Evolutionary conservation across 2,797 vertebrate species (phyloP), one percentile per base, ranked within the genome.

Genomic region (Momotus momota): DNA sequence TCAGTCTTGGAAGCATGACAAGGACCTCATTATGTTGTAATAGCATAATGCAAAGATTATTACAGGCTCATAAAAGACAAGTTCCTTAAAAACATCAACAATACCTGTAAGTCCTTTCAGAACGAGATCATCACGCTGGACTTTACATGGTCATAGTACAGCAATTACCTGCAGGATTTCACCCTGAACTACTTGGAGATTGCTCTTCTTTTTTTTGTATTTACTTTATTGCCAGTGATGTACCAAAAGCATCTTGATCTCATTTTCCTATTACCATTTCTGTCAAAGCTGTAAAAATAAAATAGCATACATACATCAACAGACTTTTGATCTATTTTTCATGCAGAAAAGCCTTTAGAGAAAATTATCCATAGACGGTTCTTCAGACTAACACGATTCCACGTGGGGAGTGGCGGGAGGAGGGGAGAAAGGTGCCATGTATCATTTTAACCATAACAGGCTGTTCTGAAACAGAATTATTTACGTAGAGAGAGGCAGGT

Each of bases 311-410:
- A 85, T 51, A 91, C 86, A 74, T 88, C 52, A 43, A 57, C 48
- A n/a, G 81, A 83, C 73, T 91, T 96, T 31, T 94, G 51, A 96
- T 96, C 71, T 90, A 78, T 94, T 93, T 95, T 93, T 93, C 84
- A 92, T 54, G 86, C 61, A 91, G 49, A 88, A 88, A 84, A 71
- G 55, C 52, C 83, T 88, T 87, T 23, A 45, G 84, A 95, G 86
- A 71, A 71, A 87, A 91, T 27, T 16, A 80, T n/a, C 69, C 13
- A 1, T 18, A 61, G 84, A 13, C 3, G 0, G 33, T 27, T 71
- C 78, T 80, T 57, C 4, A 15, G 91, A 38, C 71, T 80, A 67
- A 77, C 64, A 66, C 3, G 12, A 25, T 48, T 82, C 55, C 81
- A 72, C 1, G 20, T 60, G 78, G 67, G 78, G 78, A 95, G 60